A percentile compares a stretch with the other conserved stretches of the same genome.
Evolutionary conservation across 92 coral and sea anemone genomes (phyloP).

Genomic region (Anthopleura xanthogrammica): DNA sequence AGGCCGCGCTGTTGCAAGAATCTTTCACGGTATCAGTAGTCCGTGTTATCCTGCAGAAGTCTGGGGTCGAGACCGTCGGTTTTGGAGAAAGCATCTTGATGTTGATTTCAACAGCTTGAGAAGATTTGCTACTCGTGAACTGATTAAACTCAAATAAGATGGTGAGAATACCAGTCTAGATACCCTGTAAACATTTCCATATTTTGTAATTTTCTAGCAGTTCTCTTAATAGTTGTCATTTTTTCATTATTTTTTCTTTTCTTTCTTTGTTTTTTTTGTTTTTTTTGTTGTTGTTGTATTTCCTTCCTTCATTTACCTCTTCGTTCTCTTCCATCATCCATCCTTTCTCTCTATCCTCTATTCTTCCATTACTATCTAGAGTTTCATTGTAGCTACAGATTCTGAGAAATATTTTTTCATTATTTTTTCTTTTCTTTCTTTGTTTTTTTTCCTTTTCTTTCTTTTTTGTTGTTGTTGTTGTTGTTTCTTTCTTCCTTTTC

Average conservation of each 20-base stretch:
- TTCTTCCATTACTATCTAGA: background rate
- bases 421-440: too few relatives aligned
- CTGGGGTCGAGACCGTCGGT: constrained; percentile 98
- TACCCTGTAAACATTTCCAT: background rate
- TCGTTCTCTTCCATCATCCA: background rate
- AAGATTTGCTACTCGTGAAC: constrained; percentile 78
- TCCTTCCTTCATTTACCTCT: background rate
- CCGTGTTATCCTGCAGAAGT: constrained; percentile 97
- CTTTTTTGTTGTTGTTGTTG: too few relatives aligned
- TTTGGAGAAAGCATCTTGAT: constrained; percentile 92
- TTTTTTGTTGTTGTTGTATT: too few relatives aligned
- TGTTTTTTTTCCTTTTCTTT: too few relatives aligned
- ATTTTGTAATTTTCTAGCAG: background rate
- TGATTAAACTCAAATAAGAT: constrained; percentile 58
- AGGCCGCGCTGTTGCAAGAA: constrained; percentile 93
- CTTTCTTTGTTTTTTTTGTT: too few relatives aligned
- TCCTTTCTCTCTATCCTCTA: background rate
- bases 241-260: too few relatives aligned
- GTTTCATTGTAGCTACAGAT: too few relatives aligned
- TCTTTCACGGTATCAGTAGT: constrained; percentile 97
- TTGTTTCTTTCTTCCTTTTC: too few relatives aligned
- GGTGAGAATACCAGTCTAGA: background rate
- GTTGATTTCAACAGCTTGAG: constrained; percentile 88
- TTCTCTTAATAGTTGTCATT: background rate
- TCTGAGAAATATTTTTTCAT: too few relatives aligned